Percentiles rank a stretch among this genome's conserved stretches.
These are phyloP conservation scores for Troides oblongomaculatus DNA, from an alignment of 2,888 invertebrate species.

Conservation along the genomic window DNA sequence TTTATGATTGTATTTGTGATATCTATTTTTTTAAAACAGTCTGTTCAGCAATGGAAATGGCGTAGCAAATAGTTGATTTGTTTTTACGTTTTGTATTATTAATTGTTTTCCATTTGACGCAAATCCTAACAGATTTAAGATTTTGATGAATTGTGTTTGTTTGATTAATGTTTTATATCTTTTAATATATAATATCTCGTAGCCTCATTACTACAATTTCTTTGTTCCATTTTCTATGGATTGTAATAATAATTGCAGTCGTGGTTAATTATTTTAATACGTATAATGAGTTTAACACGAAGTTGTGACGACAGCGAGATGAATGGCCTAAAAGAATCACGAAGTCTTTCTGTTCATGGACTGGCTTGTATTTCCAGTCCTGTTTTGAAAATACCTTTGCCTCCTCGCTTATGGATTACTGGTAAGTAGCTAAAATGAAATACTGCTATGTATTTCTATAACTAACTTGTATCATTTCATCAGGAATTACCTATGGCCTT, in stretches of 20 bases:
- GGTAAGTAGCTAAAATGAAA: constrained; percentile 53
- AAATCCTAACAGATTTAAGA: constrained; percentile 68
- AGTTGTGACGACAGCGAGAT: constrained; percentile 45
- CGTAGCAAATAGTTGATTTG: constrained; percentile 63
- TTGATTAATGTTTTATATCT: constrained; percentile 42
- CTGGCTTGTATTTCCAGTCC: constrained; percentile 59
- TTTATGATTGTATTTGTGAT: not conserved
- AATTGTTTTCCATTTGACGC: constrained; percentile 69
- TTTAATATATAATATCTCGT: constrained; percentile 42
- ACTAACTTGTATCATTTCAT: not conserved
- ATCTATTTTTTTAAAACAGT: constrained; percentile 11
- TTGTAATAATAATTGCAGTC: constrained; percentile 54
- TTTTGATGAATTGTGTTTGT: constrained; percentile 47
- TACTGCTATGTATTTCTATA: constrained; percentile 30
- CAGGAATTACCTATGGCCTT: not conserved
- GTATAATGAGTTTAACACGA: constrained; percentile 55
- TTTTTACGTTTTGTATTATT: constrained; percentile 70
- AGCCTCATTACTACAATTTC: constrained; percentile 57
- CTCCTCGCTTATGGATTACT: constrained; percentile 74
- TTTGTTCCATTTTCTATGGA: constrained; percentile 61
- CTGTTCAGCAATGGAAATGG: constrained; percentile 46
- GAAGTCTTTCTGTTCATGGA: constrained; percentile 74
- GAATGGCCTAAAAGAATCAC: constrained; percentile 46
- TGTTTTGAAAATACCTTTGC: constrained; percentile 74
- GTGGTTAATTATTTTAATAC: constrained; percentile 47